Conservation (phyloP, 1,140 invertebrate genomes). For the Dendroctonus valens region DNA sequence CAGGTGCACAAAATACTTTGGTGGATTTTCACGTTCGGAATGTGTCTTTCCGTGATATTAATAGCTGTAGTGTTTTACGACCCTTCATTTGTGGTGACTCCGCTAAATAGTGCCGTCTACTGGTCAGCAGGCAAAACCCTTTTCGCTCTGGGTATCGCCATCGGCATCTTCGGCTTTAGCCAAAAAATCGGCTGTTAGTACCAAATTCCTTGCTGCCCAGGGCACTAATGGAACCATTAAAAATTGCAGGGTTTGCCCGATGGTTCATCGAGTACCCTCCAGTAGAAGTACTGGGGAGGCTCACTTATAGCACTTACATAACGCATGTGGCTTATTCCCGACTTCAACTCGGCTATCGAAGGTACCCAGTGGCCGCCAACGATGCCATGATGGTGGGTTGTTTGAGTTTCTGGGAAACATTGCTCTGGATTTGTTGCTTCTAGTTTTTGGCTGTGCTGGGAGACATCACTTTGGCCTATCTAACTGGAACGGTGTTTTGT, state of each 20-base stretch:
- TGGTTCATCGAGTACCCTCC: slow-evolving; percentile 30
- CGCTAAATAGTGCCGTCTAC: slow-evolving; percentile 38
- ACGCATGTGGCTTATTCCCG: slow-evolving; percentile 30
- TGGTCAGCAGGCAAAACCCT: slow-evolving; percentile 39
- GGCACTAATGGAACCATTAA: too few species aligned
- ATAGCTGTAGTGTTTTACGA: slow-evolving; percentile 37
- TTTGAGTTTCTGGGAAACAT: not conserved
- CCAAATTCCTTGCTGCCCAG: not conserved
- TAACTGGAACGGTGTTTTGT: slow-evolving; percentile 36
- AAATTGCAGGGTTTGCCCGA: slow-evolving; percentile 35
- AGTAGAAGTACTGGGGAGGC: slow-evolving; percentile 34
- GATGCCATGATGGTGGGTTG: slow-evolving; percentile 32
- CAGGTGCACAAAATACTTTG: slow-evolving; percentile 37
- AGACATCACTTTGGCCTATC: slow-evolving; percentile 34
- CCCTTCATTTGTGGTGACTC: slow-evolving; percentile 27
- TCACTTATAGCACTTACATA: slow-evolving; percentile 39
- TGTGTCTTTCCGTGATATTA: slow-evolving; percentile 34
- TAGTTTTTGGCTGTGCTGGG: slow-evolving; percentile 32
- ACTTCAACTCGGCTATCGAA: slow-evolving; percentile 16
- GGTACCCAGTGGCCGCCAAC: slow-evolving; percentile 31
- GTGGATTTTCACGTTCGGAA: slow-evolving; percentile 36
- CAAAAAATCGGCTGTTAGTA: slow-evolving; percentile 42
- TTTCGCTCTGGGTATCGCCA: slow-evolving; percentile 37
- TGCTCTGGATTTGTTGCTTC: slow-evolving; percentile 1
- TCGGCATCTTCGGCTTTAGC: slow-evolving; percentile 39